Evolutionary conservation across 2,888 invertebrate genomes (phyloP), one percentile per base, ranked within the genome.

Genomic region (Anaspis maculata): DNA sequence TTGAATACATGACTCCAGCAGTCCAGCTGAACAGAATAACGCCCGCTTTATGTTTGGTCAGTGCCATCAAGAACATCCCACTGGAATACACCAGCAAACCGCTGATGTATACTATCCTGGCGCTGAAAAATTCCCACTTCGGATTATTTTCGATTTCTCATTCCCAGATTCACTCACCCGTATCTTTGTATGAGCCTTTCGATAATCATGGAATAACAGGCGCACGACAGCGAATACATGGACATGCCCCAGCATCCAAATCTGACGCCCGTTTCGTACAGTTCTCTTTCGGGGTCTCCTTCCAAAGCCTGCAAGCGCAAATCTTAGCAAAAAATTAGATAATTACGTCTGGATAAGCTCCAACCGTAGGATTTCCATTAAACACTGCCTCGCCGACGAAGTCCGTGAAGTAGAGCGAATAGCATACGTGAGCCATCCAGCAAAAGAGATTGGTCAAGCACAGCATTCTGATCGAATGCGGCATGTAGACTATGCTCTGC

Each of bases 211-310:
- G 95, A 95, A 65, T 96, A 96, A 55, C 88, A 79, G 9, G 94
- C 86, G 58, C 95, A 95, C 1, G 94, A 91, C n/a, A 95, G 62
- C 0, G 94, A 94, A 53, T 87, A 86, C 84, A 86, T 85, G 0
- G 92, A 85, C 95, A 96, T 96, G 14, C 92, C 94, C 83, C 90
- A 89, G 54, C 94, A 95, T 7, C 95, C 96, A 55, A 94, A 90
- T 24, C 94, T 74, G 0, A 96, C 91, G 0, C 96, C 96, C 22
- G 83, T 81, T 61, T 94, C 90, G 57, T 95, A 96, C 6, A 77
- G 68, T 10, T 72, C 68, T 36, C 83, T 74, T 31, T 73, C 67
- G 11, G 62, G 54, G 11, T 77, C 73, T 9, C 83, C 83, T 25
- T 78, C 76, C 1, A 75, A 70, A 39, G 84, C 87, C 77, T 84